Percentiles rank a stretch among this genome's conserved stretches.
phyloP scores from a whole-genome alignment of 1,140 invertebrate species.

The Condylostylus longicornis region DNA sequence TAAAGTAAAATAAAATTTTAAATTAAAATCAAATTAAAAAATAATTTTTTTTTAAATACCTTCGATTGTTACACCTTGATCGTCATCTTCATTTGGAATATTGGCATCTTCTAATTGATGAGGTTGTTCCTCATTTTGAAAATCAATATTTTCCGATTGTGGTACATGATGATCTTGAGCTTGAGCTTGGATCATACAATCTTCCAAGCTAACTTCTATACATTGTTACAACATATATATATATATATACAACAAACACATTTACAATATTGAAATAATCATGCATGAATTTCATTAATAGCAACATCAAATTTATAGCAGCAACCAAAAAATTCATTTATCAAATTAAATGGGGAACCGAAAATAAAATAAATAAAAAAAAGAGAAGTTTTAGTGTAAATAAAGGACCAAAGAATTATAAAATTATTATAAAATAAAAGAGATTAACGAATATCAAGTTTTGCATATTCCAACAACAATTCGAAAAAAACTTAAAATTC shows the following conservation, averaged over 20 bases:
- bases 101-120: conserved; percentile 20
- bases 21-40: conserved; percentile 5
- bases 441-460: too few species aligned
- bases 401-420: too few species aligned
- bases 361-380: too few species aligned
- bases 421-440: too few species aligned
- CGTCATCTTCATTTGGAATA: conserved; percentile 16
- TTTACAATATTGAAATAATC: not conserved
- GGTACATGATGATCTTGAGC: conserved; percentile 34
- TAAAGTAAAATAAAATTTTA: conserved; percentile 10
- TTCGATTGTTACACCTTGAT: not conserved
- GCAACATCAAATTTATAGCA: not conserved
- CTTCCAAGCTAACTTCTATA: conserved; percentile 42
- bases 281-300: not conserved
- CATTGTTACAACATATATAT: too few species aligned
- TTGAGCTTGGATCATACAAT: conserved; percentile 41
- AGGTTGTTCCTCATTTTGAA: conserved; percentile 29
- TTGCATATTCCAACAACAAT: too few species aligned
- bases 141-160: conserved; percentile 31
- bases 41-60: conserved; percentile 2
- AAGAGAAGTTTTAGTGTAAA: not conserved
- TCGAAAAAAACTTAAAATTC: too few species aligned
- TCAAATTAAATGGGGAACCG: too few species aligned
- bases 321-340: conserved; percentile 8
- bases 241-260: too few species aligned